These are phyloP conservation scores for Mormyrus hasselquistii DNA, from an alignment of 2,797 vertebrate genomes.

Conservation along the genomic window DNA sequence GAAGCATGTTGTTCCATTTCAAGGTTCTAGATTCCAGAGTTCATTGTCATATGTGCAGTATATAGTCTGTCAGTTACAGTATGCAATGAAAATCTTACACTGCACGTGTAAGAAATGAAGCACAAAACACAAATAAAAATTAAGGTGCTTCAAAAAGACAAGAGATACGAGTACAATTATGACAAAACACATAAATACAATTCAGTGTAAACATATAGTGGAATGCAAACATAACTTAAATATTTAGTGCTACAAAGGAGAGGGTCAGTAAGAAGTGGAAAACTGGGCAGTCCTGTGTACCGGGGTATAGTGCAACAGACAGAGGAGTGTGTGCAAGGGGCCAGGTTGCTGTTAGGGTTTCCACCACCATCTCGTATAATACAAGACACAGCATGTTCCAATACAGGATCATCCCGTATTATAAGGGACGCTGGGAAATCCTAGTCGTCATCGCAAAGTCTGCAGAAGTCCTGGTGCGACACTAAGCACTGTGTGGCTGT, in stretches of 20 bases:
- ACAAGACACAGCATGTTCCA: background rate
- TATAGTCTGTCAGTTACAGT: background rate
- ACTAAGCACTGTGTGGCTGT: background rate
- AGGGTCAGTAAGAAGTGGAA: background rate
- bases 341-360: background rate
- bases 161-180: background rate
- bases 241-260: background rate
- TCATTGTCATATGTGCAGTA: background rate
- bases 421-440: background rate
- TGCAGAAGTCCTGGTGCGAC: background rate
- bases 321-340: background rate
- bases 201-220: background rate
- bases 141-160: background rate
- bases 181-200: background rate
- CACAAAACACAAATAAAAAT: background rate
- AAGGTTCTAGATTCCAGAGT: background rate
- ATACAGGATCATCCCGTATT: background rate
- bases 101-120: background rate
- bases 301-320: background rate
- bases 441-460: background rate
- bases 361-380: background rate
- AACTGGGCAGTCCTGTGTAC: background rate
- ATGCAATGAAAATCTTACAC: background rate
- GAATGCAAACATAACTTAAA: background rate
- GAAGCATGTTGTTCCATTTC: background rate